Percentiles rank a stretch among this genome's conserved stretches.
phyloP scores from a whole-genome alignment of 2,113 vertebrate species.

The Antechinus flavipes region DNA sequence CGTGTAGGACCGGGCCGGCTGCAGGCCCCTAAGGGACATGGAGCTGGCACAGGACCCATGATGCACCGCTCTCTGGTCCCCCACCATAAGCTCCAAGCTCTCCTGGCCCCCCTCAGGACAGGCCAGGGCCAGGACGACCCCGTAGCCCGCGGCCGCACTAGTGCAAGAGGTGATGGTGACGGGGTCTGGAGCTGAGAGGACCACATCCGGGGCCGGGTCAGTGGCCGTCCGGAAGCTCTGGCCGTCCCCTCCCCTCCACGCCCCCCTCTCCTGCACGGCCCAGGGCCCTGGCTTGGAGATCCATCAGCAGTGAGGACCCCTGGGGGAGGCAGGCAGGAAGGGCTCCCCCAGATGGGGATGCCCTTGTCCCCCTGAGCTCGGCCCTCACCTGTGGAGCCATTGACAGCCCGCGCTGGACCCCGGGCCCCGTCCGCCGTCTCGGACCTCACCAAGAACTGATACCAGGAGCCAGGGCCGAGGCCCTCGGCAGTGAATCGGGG shows the following conservation, averaged over 20 bases:
- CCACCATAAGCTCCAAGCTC: slow-evolving; percentile 48
- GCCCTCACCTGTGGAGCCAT: slow-evolving; percentile 24
- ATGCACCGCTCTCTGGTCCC: rapidly evolving
- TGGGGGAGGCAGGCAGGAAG: background rate
- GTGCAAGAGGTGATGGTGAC: slow-evolving; percentile 43
- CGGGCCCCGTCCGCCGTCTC: background rate
- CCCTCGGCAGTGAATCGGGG: background rate
- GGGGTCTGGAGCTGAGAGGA: background rate
- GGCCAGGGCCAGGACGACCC: slow-evolving; percentile 52
- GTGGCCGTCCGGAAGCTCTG: background rate
- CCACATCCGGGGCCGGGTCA: background rate
- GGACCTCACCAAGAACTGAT: background rate
- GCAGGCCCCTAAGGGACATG: rapidly evolving
- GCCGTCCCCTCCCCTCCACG: background rate
- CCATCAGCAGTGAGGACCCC: background rate
- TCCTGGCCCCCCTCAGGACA: slow-evolving; percentile 55
- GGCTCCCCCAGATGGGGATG: no score
- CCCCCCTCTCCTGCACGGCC: background rate
- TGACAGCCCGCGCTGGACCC: background rate
- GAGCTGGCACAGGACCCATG: rapidly evolving
- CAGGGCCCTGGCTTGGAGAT: no score
- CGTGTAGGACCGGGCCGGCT: background rate
- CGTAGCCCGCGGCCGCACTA: slow-evolving; percentile 22
- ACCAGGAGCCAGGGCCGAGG: background rate
- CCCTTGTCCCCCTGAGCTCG: no score